These are phyloP conservation scores for Pipistrellus nathusii DNA, from an alignment of 2,797 vertebrate genomes.

Conservation along the genomic window DNA sequence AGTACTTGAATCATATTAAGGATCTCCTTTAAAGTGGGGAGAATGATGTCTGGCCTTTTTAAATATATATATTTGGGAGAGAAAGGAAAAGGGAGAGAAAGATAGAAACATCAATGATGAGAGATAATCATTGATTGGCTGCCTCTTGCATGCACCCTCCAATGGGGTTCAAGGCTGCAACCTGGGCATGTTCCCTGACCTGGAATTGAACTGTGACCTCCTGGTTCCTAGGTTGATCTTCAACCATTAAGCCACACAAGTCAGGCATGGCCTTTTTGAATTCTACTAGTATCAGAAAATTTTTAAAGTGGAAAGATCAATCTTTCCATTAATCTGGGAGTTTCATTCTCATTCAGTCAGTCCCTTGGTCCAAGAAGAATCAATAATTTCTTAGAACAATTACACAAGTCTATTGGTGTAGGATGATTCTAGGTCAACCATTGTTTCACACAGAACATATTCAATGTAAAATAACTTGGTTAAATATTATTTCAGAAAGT, in stretches of 20 bases:
- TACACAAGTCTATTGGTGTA: not conserved
- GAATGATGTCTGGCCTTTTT: not conserved
- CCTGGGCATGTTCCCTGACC: too few relatives aligned
- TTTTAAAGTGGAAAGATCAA: not conserved
- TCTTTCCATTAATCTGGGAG: not conserved
- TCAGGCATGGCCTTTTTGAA: not conserved
- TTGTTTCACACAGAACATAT: not conserved
- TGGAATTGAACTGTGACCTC: too few relatives aligned
- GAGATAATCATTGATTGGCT: too few relatives aligned
- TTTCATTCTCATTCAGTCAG: conserved; percentile 19
- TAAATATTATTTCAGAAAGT: not conserved
- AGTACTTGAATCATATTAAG: not conserved
- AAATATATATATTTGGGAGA: too few relatives aligned
- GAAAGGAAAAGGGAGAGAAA: too few relatives aligned
- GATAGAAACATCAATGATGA: too few relatives aligned
- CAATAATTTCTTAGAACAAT: conserved; percentile 30
- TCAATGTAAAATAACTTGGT: not conserved
- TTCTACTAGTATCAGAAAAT: not conserved
- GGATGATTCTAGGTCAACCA: not conserved
- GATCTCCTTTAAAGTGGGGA: not conserved
- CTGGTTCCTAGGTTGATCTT: too few relatives aligned
- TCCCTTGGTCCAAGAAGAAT: not conserved
- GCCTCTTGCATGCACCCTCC: too few relatives aligned
- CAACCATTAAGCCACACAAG: too few relatives aligned
- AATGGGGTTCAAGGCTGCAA: too few relatives aligned